Percentiles rank a stretch among this genome's conserved stretches.
These are phyloP conservation scores for Gadus macrocephalus DNA, from an alignment of 2,113 vertebrate species.

Conservation along the genomic window DNA sequence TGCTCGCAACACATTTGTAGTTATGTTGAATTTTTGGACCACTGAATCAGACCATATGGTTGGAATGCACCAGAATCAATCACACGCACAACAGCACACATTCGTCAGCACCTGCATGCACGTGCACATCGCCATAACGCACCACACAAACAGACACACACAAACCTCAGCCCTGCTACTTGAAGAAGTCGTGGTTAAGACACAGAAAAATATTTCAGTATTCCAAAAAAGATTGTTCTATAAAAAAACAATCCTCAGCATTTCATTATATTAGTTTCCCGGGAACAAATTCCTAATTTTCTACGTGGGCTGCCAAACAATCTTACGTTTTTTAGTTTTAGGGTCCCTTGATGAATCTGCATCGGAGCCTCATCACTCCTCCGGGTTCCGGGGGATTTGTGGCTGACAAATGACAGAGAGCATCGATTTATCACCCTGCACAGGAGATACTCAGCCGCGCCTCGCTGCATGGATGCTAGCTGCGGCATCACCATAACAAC, in stretches of 20 bases:
- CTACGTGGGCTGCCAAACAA: not conserved
- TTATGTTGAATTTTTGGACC: too few relatives aligned
- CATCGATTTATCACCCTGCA: not conserved
- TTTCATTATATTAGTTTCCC: not conserved
- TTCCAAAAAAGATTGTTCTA: not conserved
- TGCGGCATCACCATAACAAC: not conserved
- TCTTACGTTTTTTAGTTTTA: not conserved
- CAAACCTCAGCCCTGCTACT: too few relatives aligned
- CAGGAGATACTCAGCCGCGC: not conserved
- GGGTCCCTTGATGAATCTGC: not conserved
- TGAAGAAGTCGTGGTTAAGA: too few relatives aligned
- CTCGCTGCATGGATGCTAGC: not conserved
- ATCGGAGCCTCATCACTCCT: not conserved
- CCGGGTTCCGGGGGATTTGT: not conserved
- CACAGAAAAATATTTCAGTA: not conserved
- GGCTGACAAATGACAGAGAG: constrained; percentile 3
- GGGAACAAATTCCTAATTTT: not conserved
- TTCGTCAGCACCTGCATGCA: too few relatives aligned
- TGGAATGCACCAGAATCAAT: too few relatives aligned
- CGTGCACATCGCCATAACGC: too few relatives aligned
- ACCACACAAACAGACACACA: too few relatives aligned
- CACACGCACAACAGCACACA: too few relatives aligned
- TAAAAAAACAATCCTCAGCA: too few relatives aligned
- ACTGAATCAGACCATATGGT: too few relatives aligned
- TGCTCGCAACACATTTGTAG: too few relatives aligned